Evolutionary conservation across 2,113 vertebrate species (phyloP), one percentile per base, ranked within the genome.

Genomic region (Rhagologus leucostigma): DNA sequence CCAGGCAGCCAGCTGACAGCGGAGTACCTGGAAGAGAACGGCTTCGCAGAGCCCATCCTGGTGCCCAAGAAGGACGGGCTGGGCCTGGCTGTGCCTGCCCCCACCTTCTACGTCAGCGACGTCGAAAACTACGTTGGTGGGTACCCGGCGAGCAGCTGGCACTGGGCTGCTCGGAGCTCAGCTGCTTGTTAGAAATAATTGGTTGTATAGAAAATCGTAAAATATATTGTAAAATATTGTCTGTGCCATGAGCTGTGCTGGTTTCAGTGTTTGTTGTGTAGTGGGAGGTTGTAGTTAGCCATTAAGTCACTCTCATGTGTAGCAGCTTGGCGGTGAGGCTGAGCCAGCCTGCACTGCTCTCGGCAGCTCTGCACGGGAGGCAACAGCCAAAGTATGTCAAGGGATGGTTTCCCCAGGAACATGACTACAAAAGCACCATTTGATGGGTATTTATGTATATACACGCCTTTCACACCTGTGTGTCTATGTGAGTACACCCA

Each of bases 61-160:
- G 98, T 99, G n/a, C 98, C 98, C 73, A 99, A 99, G 98, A 99
- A 99, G 95, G 99, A 99, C 0, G 99, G 99, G 4, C 95, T 99
- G 95, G 99, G 99, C 11, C 96, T 99, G 97, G 97, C 99, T 1
- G 98, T 99, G 91, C 99, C 99, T 0, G 98, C 99, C 5, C 99
- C 99, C n/a, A 99, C 99, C 20, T 99, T 99, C 97, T 99, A 99
- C 23, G 99, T 99, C 97, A 99, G 99, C 6, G 99, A 99, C 3
- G 99, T 99, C 4, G 99, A 99, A 96, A 99, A 99, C 97, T 99
- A 99, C 0, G 99, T 99, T 0, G 99, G 99, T 99, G 96, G 87
- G 99, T 97, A 53, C 44, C 57, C 39, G 53, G 46, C 22, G 29
- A 69, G 65, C 84, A 15, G 70, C 32, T 53, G 50, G 32, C 16